Evolutionary conservation across 2,888 invertebrate species (phyloP), one percentile per base, ranked within the genome.

Genomic region (Leptinotarsa peninsularis): DNA sequence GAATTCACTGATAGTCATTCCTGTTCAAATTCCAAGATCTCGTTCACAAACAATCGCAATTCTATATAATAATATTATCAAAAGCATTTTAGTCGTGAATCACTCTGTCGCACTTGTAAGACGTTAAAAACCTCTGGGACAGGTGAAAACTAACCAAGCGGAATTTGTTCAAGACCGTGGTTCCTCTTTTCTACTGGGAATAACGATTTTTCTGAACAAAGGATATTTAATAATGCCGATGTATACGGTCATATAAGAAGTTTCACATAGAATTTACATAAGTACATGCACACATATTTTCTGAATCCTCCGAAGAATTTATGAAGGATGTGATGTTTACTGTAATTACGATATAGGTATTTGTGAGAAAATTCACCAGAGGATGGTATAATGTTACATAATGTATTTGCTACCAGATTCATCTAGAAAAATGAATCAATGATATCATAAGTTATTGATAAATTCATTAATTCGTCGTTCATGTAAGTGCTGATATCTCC

Each of bases 111-210:
- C 69, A 56, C 33, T 69, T 69, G 49, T 54, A 49, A 70, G 56
- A 58, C 58, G 23, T 60, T 33, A 27, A 33, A 72, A 75, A 67
- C 63, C 52, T 73, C 74, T 69, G 50, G 54, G 68, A 72, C 78
- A 76, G 75, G 80, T 80, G 78, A 75, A 77, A 78, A 43, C 74
- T 78, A 81, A 71, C 78, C 75, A 72, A 82, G 79, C 82, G 81
- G 77, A 81, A 75, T 50, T 67, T 79, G 76, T 69, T 71, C 79
- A 77, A 67, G 72, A 78, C 76, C 82, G 81, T 82, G 78, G 77
- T 82, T 82, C 81, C 82, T 80, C 78, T 79, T 76, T 81, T 74
- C 80, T 73, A 56, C 43, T 33, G 23, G 74, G 71, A 58, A 58
- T 73, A 70, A 75, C 67, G 76, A 78, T 75, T 74, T 70, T 74